Conservation (phyloP, 2,113 vertebrate species). For the Poicephalus meyeri region DNA sequence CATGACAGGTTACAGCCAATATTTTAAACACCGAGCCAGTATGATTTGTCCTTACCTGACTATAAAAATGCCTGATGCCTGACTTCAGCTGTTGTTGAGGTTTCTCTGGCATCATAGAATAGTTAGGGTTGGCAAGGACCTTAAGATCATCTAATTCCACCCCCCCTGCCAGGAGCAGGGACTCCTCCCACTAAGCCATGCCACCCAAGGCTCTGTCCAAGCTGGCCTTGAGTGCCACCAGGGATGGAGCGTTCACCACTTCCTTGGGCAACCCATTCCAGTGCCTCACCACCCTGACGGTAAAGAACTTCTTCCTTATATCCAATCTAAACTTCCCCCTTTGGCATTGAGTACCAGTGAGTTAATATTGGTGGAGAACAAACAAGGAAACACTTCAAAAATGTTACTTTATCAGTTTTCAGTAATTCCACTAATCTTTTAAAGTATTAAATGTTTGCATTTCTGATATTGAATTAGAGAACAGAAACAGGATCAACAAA, state of each 20-base stretch:
- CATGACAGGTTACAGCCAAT: accelerated
- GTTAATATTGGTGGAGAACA: neutral
- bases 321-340: neutral
- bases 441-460: neutral
- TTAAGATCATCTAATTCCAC: too few relatives aligned
- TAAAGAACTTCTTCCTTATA: too few relatives aligned
- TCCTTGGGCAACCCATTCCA: too few relatives aligned
- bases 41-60: neutral
- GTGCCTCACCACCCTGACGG: too few relatives aligned
- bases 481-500: neutral
- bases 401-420: neutral
- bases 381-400: neutral
- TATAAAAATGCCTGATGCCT: neutral
- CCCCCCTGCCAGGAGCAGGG: too few relatives aligned
- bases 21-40: neutral
- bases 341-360: neutral
- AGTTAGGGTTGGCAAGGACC: too few relatives aligned
- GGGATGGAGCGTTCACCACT: too few relatives aligned
- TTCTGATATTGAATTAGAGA: neutral
- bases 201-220: too few relatives aligned
- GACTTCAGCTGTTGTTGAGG: neutral
- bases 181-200: too few relatives aligned
- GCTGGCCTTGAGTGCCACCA: too few relatives aligned
- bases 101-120: neutral
- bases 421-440: neutral